Evolutionary conservation across 2,888 invertebrate genomes (phyloP).

Genomic region (Pollenia labialis): DNA sequence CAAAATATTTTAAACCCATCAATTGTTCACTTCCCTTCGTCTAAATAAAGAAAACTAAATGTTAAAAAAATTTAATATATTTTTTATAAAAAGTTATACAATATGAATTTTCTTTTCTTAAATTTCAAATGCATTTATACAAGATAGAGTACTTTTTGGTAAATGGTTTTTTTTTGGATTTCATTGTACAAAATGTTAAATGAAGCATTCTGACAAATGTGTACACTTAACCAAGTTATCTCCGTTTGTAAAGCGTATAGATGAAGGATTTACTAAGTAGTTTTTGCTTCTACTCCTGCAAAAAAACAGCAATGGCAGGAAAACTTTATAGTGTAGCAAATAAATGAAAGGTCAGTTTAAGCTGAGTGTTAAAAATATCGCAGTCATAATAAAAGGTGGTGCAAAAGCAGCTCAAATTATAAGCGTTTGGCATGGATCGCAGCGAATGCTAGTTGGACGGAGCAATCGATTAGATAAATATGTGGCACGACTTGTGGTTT

Average conservation of each 20-base stretch:
- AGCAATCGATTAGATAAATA: too few relatives aligned
- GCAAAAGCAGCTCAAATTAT: too few relatives aligned
- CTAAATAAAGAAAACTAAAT: constrained; percentile 1
- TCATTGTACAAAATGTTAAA: constrained; percentile 58
- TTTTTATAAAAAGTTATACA: background rate
- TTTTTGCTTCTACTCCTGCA: background rate
- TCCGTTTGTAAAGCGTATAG: constrained; percentile 26
- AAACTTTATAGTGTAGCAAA: background rate
- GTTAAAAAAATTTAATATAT: background rate
- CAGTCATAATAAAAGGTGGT: too few relatives aligned
- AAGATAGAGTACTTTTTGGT: background rate
- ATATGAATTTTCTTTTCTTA: background rate
- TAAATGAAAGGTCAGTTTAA: background rate
- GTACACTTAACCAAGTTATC: constrained; percentile 66
- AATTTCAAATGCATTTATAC: background rate
- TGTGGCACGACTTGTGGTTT: too few relatives aligned
- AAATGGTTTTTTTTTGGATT: constrained; percentile 3
- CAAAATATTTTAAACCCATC: constrained; percentile 28
- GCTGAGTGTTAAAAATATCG: too few relatives aligned
- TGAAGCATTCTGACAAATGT: constrained; percentile 69
- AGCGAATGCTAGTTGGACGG: too few relatives aligned
- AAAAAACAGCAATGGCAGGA: background rate
- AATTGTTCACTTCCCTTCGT: constrained; percentile 13
- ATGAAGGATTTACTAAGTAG: constrained; percentile 8
- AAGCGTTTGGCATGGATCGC: too few relatives aligned